phyloP scores from a whole-genome alignment of 2,113 vertebrate genomes.

The Labrus mixtus region DNA sequence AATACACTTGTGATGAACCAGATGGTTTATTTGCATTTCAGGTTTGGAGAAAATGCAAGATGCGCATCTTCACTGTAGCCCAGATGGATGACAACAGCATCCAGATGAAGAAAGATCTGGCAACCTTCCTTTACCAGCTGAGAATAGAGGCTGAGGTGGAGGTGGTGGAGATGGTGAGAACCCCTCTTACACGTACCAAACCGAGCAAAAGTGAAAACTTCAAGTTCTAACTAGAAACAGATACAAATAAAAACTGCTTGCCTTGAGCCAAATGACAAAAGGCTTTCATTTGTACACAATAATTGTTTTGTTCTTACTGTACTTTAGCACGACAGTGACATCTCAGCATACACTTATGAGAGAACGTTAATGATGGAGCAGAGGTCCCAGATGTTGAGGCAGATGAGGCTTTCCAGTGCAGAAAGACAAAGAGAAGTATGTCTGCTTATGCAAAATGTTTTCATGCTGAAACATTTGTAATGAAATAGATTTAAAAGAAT shows the following conservation, averaged over 20 bases:
- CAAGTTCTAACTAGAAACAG: background rate
- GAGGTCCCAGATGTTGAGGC: constrained; percentile 96
- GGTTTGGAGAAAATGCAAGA: constrained; percentile 98
- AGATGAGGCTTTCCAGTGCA: constrained; percentile 96
- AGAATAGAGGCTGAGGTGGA: constrained; percentile 98
- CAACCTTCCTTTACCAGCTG: constrained; percentile 95
- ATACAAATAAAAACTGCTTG: background rate
- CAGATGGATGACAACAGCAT: constrained; percentile 99
- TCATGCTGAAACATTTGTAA: background rate
- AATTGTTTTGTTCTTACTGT: constrained; percentile 4
- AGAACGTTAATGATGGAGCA: constrained; percentile 99
- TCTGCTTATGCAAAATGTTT: background rate
- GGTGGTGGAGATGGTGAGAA: constrained; percentile 96
- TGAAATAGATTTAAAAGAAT: no score
- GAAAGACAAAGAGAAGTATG: constrained; percentile 94
- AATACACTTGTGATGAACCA: background rate
- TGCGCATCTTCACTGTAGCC: constrained; percentile 98
- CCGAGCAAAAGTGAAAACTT: background rate
- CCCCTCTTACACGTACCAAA: background rate
- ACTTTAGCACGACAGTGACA: constrained; percentile 94
- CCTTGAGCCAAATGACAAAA: background rate
- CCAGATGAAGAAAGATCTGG: constrained; percentile 99
- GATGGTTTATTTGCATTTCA: constrained; percentile 60
- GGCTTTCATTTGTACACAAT: background rate
- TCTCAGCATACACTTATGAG: constrained; percentile 98